Base-by-base conservation (phyloP, 2,113 vertebrate species). In the Sapajus apella region DNA sequence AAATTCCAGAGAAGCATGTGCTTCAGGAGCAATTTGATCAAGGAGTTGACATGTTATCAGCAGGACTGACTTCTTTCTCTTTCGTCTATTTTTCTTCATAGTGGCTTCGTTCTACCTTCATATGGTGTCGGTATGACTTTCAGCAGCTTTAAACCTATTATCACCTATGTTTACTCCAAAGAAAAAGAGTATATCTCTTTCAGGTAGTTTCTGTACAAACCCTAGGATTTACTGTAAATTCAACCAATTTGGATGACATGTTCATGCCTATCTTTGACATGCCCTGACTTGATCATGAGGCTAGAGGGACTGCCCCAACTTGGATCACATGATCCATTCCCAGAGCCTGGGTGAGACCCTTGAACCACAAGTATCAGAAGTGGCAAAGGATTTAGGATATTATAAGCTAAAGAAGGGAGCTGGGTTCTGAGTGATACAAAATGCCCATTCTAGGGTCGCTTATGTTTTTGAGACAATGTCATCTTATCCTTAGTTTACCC, bases 391-490 rank as follows among this genome's bases (percentile, higher is more conserved):
- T 18, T 79, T 72, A 40, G 43, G 14, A 30, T 37, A 9, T 87
- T 82, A 35, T 6, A 84, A 52, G 9, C 45, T 47, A 61, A 79
- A 84, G 43, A 66, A 93, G 16, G 10, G 12, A 20, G 8, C 16
- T 50, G 21, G 27, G 58, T 37, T 86, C 70, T 72, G 30, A 17
- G 37, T 35, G n/a, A 27, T 20, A 27, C 27, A 86, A 66, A 52
- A 18, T 9, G 17, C 72, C 27, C n/a, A 14, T 86, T 75, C 11
- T 9, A 40, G 37, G 18, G 52, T 16, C n/a, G 40, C 8, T 83
- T 35, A 27, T 43, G 35, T 96, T 98, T 97, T 89, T 73, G 87
- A 96, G 94, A 96, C 16, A 27, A 68, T 6, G 6, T 91, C 37
- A 87, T 92, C 16, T 90, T 96, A 45, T 85, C 88, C 73, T 30